Percentiles rank a stretch among this genome's conserved stretches.
Evolutionary conservation across 2,797 vertebrate genomes (phyloP).

Genomic region (Amphiprion clarkii): DNA sequence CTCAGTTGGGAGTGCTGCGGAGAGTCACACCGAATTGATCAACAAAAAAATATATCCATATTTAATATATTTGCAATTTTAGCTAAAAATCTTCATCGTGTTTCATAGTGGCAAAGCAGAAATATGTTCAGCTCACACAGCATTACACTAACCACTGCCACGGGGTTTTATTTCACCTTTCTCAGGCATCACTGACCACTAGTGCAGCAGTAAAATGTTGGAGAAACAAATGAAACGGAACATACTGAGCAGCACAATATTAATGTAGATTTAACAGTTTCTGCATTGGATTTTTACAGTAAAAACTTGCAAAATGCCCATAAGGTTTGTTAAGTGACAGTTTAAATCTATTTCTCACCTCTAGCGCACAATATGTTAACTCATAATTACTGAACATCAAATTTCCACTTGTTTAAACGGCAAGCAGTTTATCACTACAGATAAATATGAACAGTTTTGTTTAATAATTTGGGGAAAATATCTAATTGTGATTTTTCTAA

Average conservation of each 20-base stretch:
- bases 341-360: not conserved
- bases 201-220: not conserved
- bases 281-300: not conserved
- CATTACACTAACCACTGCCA: not conserved
- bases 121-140: not conserved
- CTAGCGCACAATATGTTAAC: not conserved
- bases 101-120: not conserved
- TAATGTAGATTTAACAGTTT: not conserved
- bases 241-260: not conserved
- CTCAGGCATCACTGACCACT: not conserved
- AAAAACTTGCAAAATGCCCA: not conserved
- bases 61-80: conserved; percentile 7
- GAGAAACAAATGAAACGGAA: not conserved
- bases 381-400: not conserved
- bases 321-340: not conserved
- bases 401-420: not conserved
- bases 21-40: not conserved
- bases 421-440: not conserved
- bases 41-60: not conserved
- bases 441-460: not conserved
- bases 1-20: not conserved
- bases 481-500: too few relatives aligned
- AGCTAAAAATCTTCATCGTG: not conserved
- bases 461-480: too few relatives aligned
- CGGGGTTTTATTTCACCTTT: not conserved